A percentile compares a stretch with the other conserved stretches of the same genome.
Evolutionary conservation across 1,140 invertebrate species (phyloP).

Genomic region (Macrobrachium nipponense): DNA sequence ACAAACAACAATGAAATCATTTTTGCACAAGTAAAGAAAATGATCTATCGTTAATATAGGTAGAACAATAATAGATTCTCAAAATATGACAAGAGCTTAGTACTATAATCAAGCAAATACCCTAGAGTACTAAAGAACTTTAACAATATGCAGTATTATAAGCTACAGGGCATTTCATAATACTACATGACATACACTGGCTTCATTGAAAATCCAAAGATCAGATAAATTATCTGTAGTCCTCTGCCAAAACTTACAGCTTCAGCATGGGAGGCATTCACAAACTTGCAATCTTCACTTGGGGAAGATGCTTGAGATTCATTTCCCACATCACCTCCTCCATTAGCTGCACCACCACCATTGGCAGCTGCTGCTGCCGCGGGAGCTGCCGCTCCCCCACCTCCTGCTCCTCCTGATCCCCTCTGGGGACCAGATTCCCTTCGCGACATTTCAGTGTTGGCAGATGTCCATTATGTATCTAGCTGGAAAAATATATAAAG

Average conservation of each 20-base stretch:
- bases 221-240: background rate
- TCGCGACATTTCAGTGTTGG: conserved; percentile 12
- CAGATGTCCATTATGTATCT: too few relatives aligned
- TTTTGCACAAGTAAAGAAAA: too few relatives aligned
- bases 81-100: too few relatives aligned
- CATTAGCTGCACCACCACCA: background rate
- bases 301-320: conserved; percentile 43
- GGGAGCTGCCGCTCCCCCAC: background rate
- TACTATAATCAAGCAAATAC: too few relatives aligned
- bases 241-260: conserved; percentile 5
- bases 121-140: too few relatives aligned
- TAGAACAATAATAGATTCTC: too few relatives aligned
- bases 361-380: background rate
- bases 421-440: conserved; percentile 25
- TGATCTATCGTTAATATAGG: too few relatives aligned
- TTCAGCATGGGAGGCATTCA: conserved; percentile 44
- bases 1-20: too few relatives aligned
- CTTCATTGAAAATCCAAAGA: background rate
- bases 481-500: too few relatives aligned
- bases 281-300: conserved; percentile 50
- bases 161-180: too few relatives aligned
- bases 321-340: background rate
- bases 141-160: too few relatives aligned
- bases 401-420: conserved; percentile 9
- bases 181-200: background rate